phyloP scores from a whole-genome alignment of 2,113 vertebrate genomes.

The Pipa parva region DNA sequence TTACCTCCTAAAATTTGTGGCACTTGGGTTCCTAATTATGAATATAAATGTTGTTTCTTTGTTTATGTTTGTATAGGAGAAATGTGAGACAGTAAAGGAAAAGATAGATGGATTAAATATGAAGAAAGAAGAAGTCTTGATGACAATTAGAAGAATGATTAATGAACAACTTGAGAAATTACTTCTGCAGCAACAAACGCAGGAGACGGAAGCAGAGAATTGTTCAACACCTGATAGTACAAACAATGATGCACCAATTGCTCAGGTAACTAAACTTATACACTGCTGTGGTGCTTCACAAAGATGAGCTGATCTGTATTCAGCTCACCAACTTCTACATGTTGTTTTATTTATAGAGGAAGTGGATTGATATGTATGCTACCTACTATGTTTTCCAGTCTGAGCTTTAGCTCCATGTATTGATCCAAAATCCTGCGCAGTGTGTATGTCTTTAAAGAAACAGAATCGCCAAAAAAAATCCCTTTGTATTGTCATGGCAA shows the following conservation, averaged over 20 bases:
- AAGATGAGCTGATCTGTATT: too few species aligned
- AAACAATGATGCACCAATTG: constrained; percentile 20
- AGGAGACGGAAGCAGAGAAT: constrained; percentile 41
- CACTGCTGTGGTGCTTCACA: neutral
- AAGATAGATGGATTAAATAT: constrained; percentile 61
- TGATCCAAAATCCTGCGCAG: too few species aligned
- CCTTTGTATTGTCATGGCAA: too few species aligned
- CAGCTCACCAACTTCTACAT: too few species aligned
- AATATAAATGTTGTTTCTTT: neutral
- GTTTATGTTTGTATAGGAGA: constrained; percentile 52
- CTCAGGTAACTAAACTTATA: constrained; percentile 51
- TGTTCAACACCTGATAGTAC: constrained; percentile 35
- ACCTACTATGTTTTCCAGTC: too few species aligned
- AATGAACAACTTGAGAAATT: constrained; percentile 57
- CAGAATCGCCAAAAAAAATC: too few species aligned
- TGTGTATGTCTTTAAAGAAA: too few species aligned
- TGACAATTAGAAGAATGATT: constrained; percentile 51
- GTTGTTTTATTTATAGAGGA: neutral
- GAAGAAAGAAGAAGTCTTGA: constrained; percentile 61
- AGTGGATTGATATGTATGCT: too few species aligned
- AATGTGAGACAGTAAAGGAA: constrained; percentile 54
- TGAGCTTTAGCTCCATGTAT: too few species aligned
- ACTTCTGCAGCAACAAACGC: constrained; percentile 48
- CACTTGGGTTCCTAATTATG: too few species aligned
- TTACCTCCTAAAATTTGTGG: too few species aligned